Conservation (phyloP, 2,113 vertebrate genomes). For the Desmodus rotundus region DNA sequence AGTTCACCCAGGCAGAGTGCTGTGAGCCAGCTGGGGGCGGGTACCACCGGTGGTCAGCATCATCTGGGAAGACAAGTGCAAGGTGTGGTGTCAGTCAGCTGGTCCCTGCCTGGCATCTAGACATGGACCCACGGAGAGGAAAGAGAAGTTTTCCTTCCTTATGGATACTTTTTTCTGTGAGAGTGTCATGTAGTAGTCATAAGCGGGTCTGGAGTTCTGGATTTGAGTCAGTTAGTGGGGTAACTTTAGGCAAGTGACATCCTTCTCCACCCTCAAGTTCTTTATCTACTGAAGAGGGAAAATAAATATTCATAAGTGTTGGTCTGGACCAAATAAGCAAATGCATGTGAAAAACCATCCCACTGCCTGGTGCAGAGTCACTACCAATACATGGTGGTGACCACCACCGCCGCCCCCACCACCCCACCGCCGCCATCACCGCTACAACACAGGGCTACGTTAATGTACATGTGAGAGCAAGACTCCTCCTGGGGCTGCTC, state of each 20-base stretch:
- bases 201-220: neutral
- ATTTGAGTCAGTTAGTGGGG: neutral
- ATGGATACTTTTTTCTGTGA: neutral
- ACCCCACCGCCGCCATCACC: fast-evolving
- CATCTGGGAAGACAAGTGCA: slow-evolving; percentile 5
- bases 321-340: neutral
- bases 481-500: neutral
- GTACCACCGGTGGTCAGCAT: neutral
- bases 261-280: neutral
- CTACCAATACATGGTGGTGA: neutral
- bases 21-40: fast-evolving
- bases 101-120: slow-evolving; percentile 34
- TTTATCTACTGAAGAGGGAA: neutral
- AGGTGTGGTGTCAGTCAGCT: neutral
- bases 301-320: neutral
- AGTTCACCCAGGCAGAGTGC: neutral
- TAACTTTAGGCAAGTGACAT: neutral
- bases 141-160: neutral
- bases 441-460: no score
- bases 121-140: slow-evolving; percentile 29
- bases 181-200: neutral
- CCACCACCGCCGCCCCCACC: fast-evolving
- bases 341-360: neutral
- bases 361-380: neutral
- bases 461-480: neutral